Evolutionary conservation across 2,888 invertebrate genomes (phyloP).

Genomic region (Drosophila meridiana): DNA sequence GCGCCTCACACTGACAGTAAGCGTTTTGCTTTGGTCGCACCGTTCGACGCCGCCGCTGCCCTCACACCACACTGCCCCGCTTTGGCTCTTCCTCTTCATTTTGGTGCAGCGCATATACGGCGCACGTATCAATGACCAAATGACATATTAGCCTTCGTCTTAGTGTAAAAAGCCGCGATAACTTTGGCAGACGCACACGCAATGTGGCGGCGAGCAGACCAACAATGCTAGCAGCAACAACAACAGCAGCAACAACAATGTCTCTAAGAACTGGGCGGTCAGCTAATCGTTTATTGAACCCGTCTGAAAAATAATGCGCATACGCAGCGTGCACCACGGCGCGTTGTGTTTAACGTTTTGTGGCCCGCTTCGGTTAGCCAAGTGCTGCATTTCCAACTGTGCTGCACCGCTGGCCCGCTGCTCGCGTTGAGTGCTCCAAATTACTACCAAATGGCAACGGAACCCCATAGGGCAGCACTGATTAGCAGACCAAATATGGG

Average conservation of each 20-base stretch:
- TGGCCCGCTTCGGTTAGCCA: constrained; percentile 27
- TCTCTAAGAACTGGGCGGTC: constrained; percentile 65
- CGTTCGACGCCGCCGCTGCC: constrained; percentile 44
- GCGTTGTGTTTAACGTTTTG: constrained; percentile 38
- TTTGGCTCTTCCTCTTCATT: constrained; percentile 17
- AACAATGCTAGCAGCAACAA: constrained; percentile 22
- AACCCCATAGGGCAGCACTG: constrained; percentile 62
- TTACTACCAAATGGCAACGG: constrained; percentile 61
- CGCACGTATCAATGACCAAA: constrained; percentile 81
- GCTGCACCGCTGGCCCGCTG: constrained; percentile 74
- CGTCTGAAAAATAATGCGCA: constrained; percentile 73
- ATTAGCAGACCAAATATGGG: constrained; percentile 58
- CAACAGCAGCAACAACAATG: constrained; percentile 13
- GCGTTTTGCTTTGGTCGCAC: constrained; percentile 75
- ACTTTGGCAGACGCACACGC: constrained; percentile 78
- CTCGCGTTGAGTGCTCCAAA: constrained; percentile 76
- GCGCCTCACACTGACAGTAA: constrained; percentile 79
- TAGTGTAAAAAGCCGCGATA: constrained; percentile 82
- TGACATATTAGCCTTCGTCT: constrained; percentile 81
- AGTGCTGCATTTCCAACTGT: constrained; percentile 67
- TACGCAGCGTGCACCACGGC: constrained; percentile 74
- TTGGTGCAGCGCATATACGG: constrained; percentile 26
- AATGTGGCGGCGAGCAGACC: constrained; percentile 33
- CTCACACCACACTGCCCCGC: constrained; percentile 29
- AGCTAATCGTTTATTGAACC: constrained; percentile 79